phyloP scores from a whole-genome alignment of 2,113 vertebrate species.

The Pycnonotus jocosus region DNA sequence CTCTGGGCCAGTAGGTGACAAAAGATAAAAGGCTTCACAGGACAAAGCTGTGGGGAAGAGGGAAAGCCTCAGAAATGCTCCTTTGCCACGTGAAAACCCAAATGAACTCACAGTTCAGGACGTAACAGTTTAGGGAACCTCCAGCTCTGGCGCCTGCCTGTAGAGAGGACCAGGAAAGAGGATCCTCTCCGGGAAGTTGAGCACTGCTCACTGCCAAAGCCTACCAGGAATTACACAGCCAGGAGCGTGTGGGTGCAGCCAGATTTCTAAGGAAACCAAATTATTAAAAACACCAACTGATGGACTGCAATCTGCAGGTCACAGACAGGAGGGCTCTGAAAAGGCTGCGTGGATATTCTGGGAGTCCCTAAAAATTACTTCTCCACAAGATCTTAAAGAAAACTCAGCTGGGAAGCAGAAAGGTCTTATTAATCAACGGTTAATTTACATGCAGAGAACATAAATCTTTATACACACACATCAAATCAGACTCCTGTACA shows the following conservation, averaged over 20 bases:
- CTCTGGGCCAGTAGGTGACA: neutral
- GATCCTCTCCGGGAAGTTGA: neutral
- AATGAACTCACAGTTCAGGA: neutral
- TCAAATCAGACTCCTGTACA: neutral
- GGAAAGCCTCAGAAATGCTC: neutral
- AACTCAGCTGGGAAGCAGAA: neutral
- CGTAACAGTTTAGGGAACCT: fast-evolving
- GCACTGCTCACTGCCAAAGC: neutral
- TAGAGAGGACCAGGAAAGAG: neutral
- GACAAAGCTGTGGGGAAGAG: neutral
- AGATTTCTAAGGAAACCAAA: neutral
- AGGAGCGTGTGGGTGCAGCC: fast-evolving
- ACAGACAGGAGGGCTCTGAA: neutral
- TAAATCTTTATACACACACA: fast-evolving
- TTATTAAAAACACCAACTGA: neutral
- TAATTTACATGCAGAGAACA: neutral
- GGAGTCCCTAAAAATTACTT: neutral
- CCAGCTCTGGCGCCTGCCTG: neutral
- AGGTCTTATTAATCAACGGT: neutral
- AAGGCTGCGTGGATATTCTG: fast-evolving
- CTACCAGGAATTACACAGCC: neutral
- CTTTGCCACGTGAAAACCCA: neutral
- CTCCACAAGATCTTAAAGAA: neutral
- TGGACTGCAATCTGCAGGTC: neutral
- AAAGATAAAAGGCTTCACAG: neutral